phyloP scores from a whole-genome alignment of 1,140 invertebrate species.

The Cyphomyrmex costatus region DNA sequence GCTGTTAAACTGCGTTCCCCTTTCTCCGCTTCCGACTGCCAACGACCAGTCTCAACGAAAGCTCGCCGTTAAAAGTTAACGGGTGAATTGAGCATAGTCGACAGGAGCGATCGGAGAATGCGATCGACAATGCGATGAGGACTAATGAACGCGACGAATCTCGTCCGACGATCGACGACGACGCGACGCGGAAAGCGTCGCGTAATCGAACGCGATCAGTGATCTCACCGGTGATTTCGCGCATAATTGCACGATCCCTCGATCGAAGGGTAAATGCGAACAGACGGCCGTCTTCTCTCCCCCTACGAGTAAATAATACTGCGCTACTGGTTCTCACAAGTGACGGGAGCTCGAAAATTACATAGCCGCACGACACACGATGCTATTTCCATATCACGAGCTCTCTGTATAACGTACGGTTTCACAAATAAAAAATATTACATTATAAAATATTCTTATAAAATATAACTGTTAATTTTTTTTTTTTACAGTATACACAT shows the following conservation, averaged over 20 bases:
- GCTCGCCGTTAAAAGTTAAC: conserved; percentile 35
- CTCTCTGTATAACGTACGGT: conserved; percentile 28
- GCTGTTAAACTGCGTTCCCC: neutral
- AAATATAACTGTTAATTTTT: conserved; percentile 47
- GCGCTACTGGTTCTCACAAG: conserved; percentile 27
- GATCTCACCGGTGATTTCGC: neutral
- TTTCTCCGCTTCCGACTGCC: neutral
- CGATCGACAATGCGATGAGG: conserved; percentile 16
- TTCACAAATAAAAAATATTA: conserved; percentile 60
- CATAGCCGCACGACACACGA: conserved; percentile 53
- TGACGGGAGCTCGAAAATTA: conserved; percentile 53
- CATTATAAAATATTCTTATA: conserved; percentile 50
- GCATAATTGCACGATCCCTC: conserved; percentile 28
- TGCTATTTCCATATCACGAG: conserved; percentile 28
- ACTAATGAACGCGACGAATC: conserved; percentile 6
- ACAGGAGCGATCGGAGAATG: conserved; percentile 24
- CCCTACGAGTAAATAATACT: conserved; percentile 67
- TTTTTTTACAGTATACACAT: conserved; percentile 36
- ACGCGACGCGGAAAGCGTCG: neutral
- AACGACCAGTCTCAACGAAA: conserved; percentile 16
- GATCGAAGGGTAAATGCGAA: conserved; percentile 25
- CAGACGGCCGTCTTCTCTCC: neutral
- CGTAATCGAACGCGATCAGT: neutral
- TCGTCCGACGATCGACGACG: conserved; percentile 11
- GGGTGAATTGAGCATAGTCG: conserved; percentile 48